Evolutionary conservation across 2,888 invertebrate genomes (phyloP), one percentile per base, ranked within the genome.

Genomic region (Andrena bucephala): DNA sequence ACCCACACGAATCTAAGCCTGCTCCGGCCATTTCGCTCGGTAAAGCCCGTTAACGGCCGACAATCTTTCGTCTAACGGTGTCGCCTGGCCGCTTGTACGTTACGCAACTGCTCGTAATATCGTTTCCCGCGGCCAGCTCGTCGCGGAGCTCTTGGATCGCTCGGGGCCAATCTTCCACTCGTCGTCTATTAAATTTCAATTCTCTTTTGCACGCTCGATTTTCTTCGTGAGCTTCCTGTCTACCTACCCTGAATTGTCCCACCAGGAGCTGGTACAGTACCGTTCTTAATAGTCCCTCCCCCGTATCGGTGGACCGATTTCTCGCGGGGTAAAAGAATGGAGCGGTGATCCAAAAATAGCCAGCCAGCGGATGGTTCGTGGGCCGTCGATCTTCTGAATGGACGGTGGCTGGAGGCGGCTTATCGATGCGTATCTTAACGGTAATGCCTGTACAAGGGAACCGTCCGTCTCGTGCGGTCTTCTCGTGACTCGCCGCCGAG

Each of bases 371-470:
- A 13, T 5, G 48, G 7, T 65, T 27, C 27, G 16, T 59, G 59
- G 59, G 59, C 66, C 66, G 73, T 67, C 67, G 77, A 77, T 77
- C 60, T 63, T 33, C 62, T 68, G 78, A 78, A 78, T 78, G 78
- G 62, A 74, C 60, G 67, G 31, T 13, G 60, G 57, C 57, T 63
- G 50, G 42, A 4, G 52, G 62, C 42, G 27, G 27, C 62, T 74
- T 78, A 85, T 85, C 90, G 90, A 88, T 89, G 90, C 90, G 87
- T 85, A 75, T 85, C 77, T 86, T 83, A 76, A 76, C 81, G 81
- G 81, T 78, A 73, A 78, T 73, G 65, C 62, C 65, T 69, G 57
- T 72, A 59, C 50, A 78, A 65, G 77, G 75, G 75, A 76, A 52
- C 63, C 65, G 73, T 77, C 75, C 74, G 60, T 83, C 71, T 69